Conservation (phyloP, 1,140 invertebrate genomes). For the Leptopilina boulardi region DNA sequence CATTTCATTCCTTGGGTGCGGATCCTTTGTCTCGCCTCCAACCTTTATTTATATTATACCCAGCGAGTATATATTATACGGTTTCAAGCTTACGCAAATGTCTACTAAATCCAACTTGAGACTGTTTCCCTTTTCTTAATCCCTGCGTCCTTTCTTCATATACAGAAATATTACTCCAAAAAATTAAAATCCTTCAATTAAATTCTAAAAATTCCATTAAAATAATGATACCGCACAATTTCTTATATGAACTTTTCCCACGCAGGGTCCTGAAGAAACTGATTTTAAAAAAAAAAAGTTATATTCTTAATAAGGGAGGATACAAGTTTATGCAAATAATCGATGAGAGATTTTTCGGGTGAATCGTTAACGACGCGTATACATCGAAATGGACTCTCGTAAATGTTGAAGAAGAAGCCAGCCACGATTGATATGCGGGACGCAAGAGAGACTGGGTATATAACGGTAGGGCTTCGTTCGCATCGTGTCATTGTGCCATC, state of each 20-base stretch:
- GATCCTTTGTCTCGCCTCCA: conserved; percentile 60
- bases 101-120: conserved; percentile 65
- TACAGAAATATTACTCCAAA: conserved; percentile 38
- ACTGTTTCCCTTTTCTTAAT: conserved; percentile 58
- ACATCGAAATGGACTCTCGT: conserved; percentile 43
- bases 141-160: conserved; percentile 40
- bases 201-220: too few relatives aligned
- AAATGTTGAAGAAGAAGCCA: conserved; percentile 44
- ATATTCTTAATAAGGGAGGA: conserved; percentile 1
- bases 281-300: too few relatives aligned
- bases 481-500: conserved; percentile 73
- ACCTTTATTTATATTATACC: conserved; percentile 67
- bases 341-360: conserved; percentile 19
- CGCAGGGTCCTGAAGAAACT: too few relatives aligned
- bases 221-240: too few relatives aligned
- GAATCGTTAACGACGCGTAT: conserved; percentile 28
- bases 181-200: too few relatives aligned
- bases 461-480: conserved; percentile 72
- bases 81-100: conserved; percentile 63
- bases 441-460: conserved; percentile 66
- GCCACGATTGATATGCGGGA: conserved; percentile 70
- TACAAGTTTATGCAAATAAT: conserved; percentile 33
- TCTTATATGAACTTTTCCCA: too few relatives aligned
- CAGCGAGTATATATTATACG: conserved; percentile 63
- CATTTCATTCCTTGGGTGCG: conserved; percentile 69